Evolutionary conservation across 1,140 invertebrate genomes (phyloP).

Genomic region (Chironomus tepperi): DNA sequence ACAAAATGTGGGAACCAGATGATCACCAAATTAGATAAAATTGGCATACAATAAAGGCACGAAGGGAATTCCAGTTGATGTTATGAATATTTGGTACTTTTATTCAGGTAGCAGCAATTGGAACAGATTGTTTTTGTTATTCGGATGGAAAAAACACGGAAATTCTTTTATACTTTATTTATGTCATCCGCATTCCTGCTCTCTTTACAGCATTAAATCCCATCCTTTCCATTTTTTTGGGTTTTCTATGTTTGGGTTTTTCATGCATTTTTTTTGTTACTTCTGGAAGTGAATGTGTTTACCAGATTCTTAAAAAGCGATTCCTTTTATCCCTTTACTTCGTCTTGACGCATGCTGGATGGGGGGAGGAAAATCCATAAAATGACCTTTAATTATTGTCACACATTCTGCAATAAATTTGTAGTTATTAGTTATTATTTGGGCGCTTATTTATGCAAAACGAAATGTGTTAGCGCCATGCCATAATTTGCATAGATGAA

Average conservation of each 20-base stretch:
- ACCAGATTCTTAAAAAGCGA: background rate
- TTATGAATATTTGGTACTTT: background rate
- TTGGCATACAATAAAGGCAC: background rate
- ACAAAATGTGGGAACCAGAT: constrained; percentile 16
- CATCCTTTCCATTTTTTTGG: background rate
- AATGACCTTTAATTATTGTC: background rate
- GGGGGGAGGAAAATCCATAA: background rate
- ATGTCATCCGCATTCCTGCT: background rate
- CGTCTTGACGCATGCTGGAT: background rate
- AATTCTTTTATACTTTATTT: constrained; percentile 6
- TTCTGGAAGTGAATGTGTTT: background rate
- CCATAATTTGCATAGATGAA: background rate
- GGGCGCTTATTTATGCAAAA: background rate
- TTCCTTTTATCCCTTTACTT: background rate
- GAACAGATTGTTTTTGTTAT: background rate
- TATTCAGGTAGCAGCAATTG: background rate
- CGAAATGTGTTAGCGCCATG: background rate
- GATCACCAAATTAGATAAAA: constrained; percentile 9
- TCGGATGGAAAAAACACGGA: background rate
- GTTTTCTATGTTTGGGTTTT: background rate
- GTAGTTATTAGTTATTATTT: background rate
- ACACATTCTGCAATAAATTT: background rate
- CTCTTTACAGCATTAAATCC: background rate
- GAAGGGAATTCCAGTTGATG: background rate
- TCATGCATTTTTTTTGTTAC: background rate